These are phyloP conservation scores for Chymomyza amoena DNA, from an alignment of 2,888 invertebrate genomes.

Conservation along the genomic window DNA sequence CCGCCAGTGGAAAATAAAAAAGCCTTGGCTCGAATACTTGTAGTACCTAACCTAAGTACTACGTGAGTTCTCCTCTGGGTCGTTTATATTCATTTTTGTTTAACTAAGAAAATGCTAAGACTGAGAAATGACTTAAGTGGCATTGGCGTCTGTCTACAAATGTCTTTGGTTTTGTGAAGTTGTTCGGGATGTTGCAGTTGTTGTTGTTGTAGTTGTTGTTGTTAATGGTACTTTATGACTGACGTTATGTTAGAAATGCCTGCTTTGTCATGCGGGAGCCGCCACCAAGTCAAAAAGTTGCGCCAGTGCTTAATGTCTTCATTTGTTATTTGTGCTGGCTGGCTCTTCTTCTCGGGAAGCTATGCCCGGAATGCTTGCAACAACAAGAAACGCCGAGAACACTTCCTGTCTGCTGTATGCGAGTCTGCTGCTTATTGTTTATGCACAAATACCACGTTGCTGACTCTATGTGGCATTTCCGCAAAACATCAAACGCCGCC, in stretches of 20 bases:
- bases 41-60: background rate
- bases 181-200: slow-evolving; percentile 1
- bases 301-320: slow-evolving; percentile 29
- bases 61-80: background rate
- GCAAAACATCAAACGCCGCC: slow-evolving; percentile 32
- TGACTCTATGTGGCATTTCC: slow-evolving; percentile 54
- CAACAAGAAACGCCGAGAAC: background rate
- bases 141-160: slow-evolving; percentile 36
- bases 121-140: slow-evolving; percentile 49
- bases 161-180: slow-evolving; percentile 33
- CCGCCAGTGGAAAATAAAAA: slow-evolving; percentile 46
- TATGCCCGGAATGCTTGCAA: background rate
- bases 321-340: slow-evolving; percentile 1
- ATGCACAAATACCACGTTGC: slow-evolving; percentile 29
- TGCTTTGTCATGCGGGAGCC: slow-evolving; percentile 45
- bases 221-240: slow-evolving; percentile 54
- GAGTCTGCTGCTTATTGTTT: slow-evolving; percentile 44
- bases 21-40: no score
- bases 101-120: slow-evolving; percentile 14
- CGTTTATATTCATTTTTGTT: background rate
- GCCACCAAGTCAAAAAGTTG: slow-evolving; percentile 39
- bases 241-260: slow-evolving; percentile 55
- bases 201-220: slow-evolving; percentile 43
- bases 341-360: background rate
- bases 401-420: background rate